A percentile compares a stretch with the other conserved stretches of the same genome.
Conservation (phyloP, 2,797 vertebrate species). For the Phylloscopus collybita region DNA sequence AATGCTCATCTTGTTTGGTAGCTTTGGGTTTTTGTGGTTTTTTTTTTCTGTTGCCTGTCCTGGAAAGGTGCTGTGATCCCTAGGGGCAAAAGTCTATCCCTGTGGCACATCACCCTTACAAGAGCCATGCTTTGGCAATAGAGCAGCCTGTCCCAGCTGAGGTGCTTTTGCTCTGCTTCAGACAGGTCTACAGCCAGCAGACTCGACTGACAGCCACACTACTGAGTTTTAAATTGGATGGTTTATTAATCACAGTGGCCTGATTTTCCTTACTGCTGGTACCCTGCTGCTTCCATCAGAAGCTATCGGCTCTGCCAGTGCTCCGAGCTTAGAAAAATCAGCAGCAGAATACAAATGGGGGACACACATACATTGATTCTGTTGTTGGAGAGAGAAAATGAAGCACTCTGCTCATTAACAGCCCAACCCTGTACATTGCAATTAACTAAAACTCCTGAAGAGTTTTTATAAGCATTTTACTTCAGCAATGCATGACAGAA, state of each 20-base stretch:
- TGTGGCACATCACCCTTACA: fast-evolving
- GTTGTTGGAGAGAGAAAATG: neutral
- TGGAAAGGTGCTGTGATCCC: neutral
- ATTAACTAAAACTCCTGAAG: neutral
- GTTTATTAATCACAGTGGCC: conserved; percentile 18
- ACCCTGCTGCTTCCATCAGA: neutral
- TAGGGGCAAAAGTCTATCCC: neutral
- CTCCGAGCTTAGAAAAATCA: conserved; percentile 3
- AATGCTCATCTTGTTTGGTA: neutral
- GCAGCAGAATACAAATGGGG: neutral
- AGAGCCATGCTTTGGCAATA: neutral
- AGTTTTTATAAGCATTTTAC: neutral
- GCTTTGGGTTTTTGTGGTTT: neutral
- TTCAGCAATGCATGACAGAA: neutral
- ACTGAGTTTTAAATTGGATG: neutral
- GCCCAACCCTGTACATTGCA: fast-evolving
- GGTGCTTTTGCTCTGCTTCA: neutral
- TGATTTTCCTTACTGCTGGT: conserved; percentile 4
- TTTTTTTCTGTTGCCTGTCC: neutral
- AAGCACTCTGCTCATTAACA: neutral
- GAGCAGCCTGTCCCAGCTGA: neutral
- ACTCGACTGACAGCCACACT: fast-evolving
- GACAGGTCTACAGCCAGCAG: neutral
- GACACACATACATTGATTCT: neutral
- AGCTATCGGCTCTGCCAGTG: neutral